A percentile compares a stretch with the other conserved stretches of the same genome.
Evolutionary conservation across 1,140 invertebrate species (phyloP).

Genomic region (Zaprionus inermis): DNA sequence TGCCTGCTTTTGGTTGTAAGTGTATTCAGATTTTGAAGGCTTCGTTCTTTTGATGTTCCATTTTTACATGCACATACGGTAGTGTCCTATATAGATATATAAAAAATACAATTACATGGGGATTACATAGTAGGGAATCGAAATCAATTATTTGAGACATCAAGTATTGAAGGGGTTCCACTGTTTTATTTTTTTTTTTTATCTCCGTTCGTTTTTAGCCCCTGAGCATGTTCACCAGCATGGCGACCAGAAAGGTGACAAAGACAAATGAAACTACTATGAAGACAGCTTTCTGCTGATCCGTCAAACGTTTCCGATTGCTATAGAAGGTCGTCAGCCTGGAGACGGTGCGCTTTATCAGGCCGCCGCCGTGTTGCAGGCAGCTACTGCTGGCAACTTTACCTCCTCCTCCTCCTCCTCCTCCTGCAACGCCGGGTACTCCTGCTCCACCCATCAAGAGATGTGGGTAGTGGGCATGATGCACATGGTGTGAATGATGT

Average conservation of each 20-base stretch:
- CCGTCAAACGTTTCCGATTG: constrained; percentile 75
- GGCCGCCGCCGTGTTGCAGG: constrained; percentile 45
- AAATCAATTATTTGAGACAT: constrained; percentile 77
- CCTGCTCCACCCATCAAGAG: constrained; percentile 9
- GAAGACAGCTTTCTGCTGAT: constrained; percentile 81
- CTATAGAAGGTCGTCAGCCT: constrained; percentile 69
- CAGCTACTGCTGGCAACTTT: constrained; percentile 30
- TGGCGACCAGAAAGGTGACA: constrained; percentile 76
- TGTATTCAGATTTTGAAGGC: constrained; percentile 23
- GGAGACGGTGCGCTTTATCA: constrained; percentile 57
- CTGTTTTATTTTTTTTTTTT: neutral
- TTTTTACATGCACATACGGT: constrained; percentile 25
- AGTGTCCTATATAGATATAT: constrained; percentile 28
- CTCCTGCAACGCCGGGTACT: constrained; percentile 16
- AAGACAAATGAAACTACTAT: constrained; percentile 81
- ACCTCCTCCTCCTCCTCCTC: constrained; percentile 19
- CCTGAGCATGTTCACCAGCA: constrained; percentile 75
- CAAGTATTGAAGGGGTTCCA: constrained; percentile 43
- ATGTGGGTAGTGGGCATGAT: constrained; percentile 67
- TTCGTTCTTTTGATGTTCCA: constrained; percentile 1
- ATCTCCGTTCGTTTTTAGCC: constrained; percentile 38
- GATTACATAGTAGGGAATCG: constrained; percentile 52
- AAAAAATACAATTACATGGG: constrained; percentile 71
- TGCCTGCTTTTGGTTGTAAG: constrained; percentile 41
- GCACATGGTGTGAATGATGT: constrained; percentile 69